phyloP scores from a whole-genome alignment of 2,113 vertebrate species.

The Etia nguti region DNA sequence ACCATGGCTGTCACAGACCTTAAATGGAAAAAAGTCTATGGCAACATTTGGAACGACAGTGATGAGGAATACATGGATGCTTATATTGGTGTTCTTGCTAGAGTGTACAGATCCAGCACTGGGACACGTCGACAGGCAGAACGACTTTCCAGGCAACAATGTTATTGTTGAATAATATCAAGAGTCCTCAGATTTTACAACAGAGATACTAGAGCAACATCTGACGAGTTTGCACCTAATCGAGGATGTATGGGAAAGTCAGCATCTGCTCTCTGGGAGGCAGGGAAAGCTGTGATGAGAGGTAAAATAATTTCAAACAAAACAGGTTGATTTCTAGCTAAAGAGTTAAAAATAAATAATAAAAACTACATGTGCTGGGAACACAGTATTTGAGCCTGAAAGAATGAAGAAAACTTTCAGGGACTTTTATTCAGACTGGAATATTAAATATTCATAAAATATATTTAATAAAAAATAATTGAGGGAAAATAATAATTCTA shows the following conservation, averaged over 20 bases:
- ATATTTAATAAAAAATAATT: background rate
- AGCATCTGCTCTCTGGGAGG: background rate
- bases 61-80: background rate
- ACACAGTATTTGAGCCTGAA: background rate
- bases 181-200: background rate
- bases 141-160: background rate
- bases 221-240: background rate
- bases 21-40: background rate
- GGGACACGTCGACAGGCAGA: fast-evolving
- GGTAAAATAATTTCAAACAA: background rate
- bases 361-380: background rate
- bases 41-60: background rate
- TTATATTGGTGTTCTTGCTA: background rate
- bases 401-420: background rate
- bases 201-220: background rate
- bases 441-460: background rate
- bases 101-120: background rate
- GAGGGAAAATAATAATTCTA: background rate
- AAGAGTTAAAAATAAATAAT: fast-evolving
- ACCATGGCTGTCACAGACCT: background rate
- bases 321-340: background rate
- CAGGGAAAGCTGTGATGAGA: background rate
- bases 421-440: background rate
- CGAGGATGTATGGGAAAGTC: background rate
- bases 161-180: background rate